Conservation (phyloP, 2,797 vertebrate species). For the Zalophus californianus region DNA sequence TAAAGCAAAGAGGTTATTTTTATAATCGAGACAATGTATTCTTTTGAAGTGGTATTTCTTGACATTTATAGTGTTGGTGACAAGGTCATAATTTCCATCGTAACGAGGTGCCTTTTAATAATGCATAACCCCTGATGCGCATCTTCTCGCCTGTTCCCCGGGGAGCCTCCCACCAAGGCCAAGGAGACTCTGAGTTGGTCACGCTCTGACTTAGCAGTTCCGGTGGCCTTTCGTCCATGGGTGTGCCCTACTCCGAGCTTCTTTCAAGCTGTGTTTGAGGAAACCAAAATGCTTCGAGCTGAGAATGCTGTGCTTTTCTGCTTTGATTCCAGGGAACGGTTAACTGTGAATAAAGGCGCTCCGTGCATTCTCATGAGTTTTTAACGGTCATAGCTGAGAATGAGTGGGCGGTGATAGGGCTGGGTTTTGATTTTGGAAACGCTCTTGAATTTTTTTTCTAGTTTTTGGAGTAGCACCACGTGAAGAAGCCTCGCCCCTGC, state of each 20-base stretch:
- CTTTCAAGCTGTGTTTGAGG: neutral
- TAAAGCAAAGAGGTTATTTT: conserved; percentile 54
- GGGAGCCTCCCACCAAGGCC: conserved; percentile 61
- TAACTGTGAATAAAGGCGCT: conserved; percentile 40
- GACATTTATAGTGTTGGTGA: conserved; percentile 86
- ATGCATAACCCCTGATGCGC: conserved; percentile 61
- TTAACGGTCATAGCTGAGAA: conserved; percentile 1
- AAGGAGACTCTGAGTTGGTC: neutral
- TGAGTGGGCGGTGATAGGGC: neutral
- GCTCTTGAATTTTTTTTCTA: neutral
- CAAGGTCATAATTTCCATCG: conserved; percentile 87
- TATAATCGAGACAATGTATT: conserved; percentile 87
- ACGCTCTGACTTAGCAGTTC: neutral
- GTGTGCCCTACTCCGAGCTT: neutral
- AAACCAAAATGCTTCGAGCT: neutral
- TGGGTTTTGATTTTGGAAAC: conserved; percentile 54
- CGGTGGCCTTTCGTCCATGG: neutral
- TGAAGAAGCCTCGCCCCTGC: neutral
- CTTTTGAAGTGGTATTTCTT: conserved; percentile 86
- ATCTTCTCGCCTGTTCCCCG: conserved; percentile 47
- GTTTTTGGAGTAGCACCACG: neutral
- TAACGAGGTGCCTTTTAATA: conserved; percentile 81
- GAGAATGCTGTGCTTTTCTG: neutral
- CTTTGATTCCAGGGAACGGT: neutral
- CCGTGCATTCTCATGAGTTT: conserved; percentile 1